Conservation (phyloP, 2,888 invertebrate species). For the Drosophila phalerata region DNA sequence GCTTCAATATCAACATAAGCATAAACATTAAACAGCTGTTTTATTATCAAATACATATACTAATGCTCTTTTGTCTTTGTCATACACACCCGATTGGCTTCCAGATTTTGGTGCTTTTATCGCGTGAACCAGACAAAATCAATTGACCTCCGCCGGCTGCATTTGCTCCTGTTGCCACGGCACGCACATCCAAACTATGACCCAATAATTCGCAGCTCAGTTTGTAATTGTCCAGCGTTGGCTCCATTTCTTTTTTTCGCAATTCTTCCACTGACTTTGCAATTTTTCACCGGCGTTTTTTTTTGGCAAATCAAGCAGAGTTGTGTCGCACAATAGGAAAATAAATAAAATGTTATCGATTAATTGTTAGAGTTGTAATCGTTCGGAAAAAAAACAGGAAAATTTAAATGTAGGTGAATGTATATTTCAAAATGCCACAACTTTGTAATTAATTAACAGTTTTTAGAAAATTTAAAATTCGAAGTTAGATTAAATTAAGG, state of each 20-base stretch:
- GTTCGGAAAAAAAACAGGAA: too few relatives aligned
- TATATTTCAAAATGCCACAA: too few relatives aligned
- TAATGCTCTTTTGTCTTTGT: neutral
- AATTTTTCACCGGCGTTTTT: constrained; percentile 47
- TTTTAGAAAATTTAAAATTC: too few relatives aligned
- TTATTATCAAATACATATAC: neutral
- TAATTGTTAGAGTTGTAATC: too few relatives aligned
- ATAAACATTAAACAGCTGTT: neutral
- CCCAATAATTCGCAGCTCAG: constrained; percentile 92
- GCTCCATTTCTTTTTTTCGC: constrained; percentile 66
- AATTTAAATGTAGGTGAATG: too few relatives aligned
- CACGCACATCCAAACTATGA: constrained; percentile 94
- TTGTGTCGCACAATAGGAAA: neutral
- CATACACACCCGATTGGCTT: constrained; percentile 88
- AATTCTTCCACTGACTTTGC: constrained; percentile 45
- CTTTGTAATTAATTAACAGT: too few relatives aligned
- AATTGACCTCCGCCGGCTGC: constrained; percentile 88
- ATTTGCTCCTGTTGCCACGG: constrained; percentile 87
- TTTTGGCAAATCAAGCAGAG: constrained; percentile 12
- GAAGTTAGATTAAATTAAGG: too few relatives aligned
- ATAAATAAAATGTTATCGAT: neutral
- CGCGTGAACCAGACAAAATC: constrained; percentile 95
- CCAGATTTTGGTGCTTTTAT: constrained; percentile 95
- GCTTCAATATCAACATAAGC: constrained; percentile 84
- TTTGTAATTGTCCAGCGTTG: constrained; percentile 88